Conservation (phyloP, 1,140 invertebrate genomes). For the Chionoecetes opilio region DNA sequence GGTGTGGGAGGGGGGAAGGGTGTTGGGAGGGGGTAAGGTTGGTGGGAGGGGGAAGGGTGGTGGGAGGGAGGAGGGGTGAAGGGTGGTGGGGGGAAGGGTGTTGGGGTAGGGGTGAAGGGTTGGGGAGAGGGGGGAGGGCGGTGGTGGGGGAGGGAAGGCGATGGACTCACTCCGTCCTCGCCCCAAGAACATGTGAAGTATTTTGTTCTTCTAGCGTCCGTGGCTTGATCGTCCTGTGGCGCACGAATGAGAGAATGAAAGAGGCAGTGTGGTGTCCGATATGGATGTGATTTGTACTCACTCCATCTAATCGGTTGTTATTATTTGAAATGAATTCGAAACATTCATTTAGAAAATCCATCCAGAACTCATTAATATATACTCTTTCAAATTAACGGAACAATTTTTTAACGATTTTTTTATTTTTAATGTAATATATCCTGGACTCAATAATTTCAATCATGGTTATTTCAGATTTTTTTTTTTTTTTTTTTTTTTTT, state of each 20-base stretch:
- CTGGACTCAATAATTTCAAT: neutral
- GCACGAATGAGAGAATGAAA: neutral
- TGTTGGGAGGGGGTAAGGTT: too few relatives aligned
- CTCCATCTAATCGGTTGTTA: neutral
- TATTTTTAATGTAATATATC: neutral
- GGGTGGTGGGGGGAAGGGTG: too few relatives aligned
- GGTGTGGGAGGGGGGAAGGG: too few relatives aligned
- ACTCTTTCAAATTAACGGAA: neutral
- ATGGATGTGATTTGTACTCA: neutral
- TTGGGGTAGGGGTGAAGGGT: too few relatives aligned
- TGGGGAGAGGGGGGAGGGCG: too few relatives aligned
- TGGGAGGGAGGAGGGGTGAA: too few relatives aligned
- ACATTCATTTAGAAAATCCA: neutral
- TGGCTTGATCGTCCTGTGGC: neutral
- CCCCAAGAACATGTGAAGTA: too few relatives aligned
- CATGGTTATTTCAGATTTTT: neutral
- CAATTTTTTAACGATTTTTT: neutral
- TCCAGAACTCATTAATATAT: neutral
- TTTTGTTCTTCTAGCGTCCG: neutral
- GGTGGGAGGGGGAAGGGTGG: too few relatives aligned
- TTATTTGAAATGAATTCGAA: constrained; percentile 16
- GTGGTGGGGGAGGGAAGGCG: too few relatives aligned
- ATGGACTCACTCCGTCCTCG: too few relatives aligned
- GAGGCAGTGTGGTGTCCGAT: neutral
- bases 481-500: too few relatives aligned